Evolutionary conservation across 2,113 vertebrate species (phyloP), one percentile per base, ranked within the genome.

Genomic region (Hystrix cristata): DNA sequence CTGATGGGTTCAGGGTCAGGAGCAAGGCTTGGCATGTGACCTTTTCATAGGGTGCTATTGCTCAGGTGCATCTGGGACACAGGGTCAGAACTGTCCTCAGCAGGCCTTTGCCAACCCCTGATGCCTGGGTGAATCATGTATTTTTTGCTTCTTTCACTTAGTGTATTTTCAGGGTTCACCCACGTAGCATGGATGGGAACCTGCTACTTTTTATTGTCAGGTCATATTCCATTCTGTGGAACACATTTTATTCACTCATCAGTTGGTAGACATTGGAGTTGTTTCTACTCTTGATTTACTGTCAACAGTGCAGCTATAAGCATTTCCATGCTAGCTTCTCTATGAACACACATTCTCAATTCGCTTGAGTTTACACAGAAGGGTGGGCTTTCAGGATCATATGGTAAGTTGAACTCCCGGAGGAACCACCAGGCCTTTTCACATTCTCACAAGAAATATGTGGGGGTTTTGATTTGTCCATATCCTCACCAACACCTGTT

Each of bases 1-100:
- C 43, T 12, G 12, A 0, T 38, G n/a, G 12, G 31, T 18, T 91
- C 2, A 0, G 43, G 59, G 3, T 87, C 78, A 9, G n/a, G 31
- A 81, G 51, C 72, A 29, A 59, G 62, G 43, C 43, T 8, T 4
- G 31, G 59, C 38, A 11, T 14, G 14, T 4, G 13, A 34, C 46
- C 84, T 48, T 62, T 59, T 25, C 55, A 65, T 16, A 6, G 78
- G 21, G 34, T 27, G 60, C 74, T 65, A 67, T n/a, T 46, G 27
- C 29, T 27, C 25, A 38, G 48, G 29, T 5, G 62, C 46, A 0
- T 3, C 59, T 9, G 23, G 65, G 8, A 46, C 13, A 21, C 55
- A 12, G 69, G 48, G 57, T 62, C 46, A 62, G 62, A 64, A 85
- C 53, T 3, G 2, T 8, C 18, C 72, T 38, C 19, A 29, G 38